Conservation (phyloP, 2,888 invertebrate genomes). For the Helicoverpa assulta region DNA sequence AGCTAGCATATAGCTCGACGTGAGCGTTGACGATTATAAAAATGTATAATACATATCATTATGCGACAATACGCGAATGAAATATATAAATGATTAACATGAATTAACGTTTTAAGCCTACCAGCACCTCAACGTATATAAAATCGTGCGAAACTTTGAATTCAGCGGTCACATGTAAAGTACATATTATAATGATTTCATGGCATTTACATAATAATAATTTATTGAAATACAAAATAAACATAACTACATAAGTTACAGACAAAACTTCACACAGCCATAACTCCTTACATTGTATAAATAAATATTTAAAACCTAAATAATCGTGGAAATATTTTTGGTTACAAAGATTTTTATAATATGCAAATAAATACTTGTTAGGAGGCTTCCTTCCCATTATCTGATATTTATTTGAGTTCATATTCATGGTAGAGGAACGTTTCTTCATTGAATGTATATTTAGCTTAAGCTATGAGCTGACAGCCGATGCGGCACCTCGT, state of each 20-base stretch:
- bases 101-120: slow-evolving; percentile 74
- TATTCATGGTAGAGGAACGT: slow-evolving; percentile 73
- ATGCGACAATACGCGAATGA: slow-evolving; percentile 54
- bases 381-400: slow-evolving; percentile 69
- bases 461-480: slow-evolving; percentile 65
- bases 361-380: slow-evolving; percentile 80
- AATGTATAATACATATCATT: slow-evolving; percentile 58
- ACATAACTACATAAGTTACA: slow-evolving; percentile 81
- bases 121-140: slow-evolving; percentile 82
- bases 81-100: slow-evolving; percentile 57
- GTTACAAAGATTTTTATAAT: slow-evolving; percentile 81
- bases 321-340: slow-evolving; percentile 84
- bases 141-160: slow-evolving; percentile 51
- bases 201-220: slow-evolving; percentile 55
- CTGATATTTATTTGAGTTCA: slow-evolving; percentile 63
- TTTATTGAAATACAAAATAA: slow-evolving; percentile 72
- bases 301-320: slow-evolving; percentile 81
- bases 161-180: slow-evolving; percentile 47
- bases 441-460: slow-evolving; percentile 62
- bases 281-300: slow-evolving; percentile 83
- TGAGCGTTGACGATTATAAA: slow-evolving; percentile 67
- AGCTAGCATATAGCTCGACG: slow-evolving; percentile 66
- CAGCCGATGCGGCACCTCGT: slow-evolving; percentile 39
- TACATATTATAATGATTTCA: slow-evolving; percentile 45
- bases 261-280: slow-evolving; percentile 88